Conservation (phyloP, 2,888 invertebrate genomes). For the Drosophila rellima region DNA sequence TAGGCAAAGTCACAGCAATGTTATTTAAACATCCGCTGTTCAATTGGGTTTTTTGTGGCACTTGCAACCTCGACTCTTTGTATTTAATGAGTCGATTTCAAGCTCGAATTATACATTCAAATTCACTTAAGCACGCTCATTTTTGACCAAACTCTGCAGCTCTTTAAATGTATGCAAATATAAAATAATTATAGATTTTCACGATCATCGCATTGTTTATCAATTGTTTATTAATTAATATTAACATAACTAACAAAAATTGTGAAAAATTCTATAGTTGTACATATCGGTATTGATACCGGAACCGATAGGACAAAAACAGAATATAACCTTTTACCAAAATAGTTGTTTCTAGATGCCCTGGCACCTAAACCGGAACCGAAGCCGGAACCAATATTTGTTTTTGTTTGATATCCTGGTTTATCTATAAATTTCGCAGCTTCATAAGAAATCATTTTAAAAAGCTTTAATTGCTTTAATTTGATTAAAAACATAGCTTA, state of each 20-base stretch:
- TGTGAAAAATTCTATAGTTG: too few species aligned
- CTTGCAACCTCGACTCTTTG: slow-evolving; percentile 14
- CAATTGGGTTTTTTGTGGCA: slow-evolving; percentile 28
- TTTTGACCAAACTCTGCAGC: slow-evolving; percentile 1
- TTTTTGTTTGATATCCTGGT: too few species aligned
- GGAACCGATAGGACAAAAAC: too few species aligned
- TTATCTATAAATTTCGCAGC: too few species aligned
- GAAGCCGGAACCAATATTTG: too few species aligned
- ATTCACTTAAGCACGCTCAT: slow-evolving; percentile 12
- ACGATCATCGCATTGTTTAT: background rate
- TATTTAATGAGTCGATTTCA: slow-evolving; percentile 4
- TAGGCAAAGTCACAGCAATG: slow-evolving; percentile 46
- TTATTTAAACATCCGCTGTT: slow-evolving; percentile 41
- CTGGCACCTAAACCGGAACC: too few species aligned
- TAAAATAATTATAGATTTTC: background rate
- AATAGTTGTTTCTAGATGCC: too few species aligned
- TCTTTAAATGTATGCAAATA: background rate
- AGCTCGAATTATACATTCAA: slow-evolving; percentile 10
- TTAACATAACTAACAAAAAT: too few species aligned
- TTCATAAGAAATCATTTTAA: background rate
- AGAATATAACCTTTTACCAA: too few species aligned
- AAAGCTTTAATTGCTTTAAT: background rate
- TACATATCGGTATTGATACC: too few species aligned
- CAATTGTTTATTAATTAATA: background rate
- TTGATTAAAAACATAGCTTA: too few species aligned